phyloP scores from a whole-genome alignment of 2,113 vertebrate species.

The Xiphophorus maculatus region DNA sequence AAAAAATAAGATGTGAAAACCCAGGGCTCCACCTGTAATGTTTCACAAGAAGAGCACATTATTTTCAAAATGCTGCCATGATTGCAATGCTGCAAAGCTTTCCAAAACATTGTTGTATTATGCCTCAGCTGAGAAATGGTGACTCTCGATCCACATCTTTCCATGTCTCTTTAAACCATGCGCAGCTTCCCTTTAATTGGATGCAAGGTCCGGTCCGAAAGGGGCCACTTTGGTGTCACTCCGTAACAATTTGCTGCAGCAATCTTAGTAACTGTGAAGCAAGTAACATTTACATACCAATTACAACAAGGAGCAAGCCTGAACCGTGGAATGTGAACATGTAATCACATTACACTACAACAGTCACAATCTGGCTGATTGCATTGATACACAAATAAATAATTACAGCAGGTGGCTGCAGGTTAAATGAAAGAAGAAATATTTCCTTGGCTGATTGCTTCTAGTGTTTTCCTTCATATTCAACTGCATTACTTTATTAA shows the following conservation, averaged over 20 bases:
- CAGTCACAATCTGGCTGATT: not conserved
- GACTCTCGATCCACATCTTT: not conserved
- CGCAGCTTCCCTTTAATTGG: not conserved
- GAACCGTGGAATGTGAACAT: not conserved
- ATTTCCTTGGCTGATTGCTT: not conserved
- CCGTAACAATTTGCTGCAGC: not conserved
- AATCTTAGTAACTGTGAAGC: not conserved
- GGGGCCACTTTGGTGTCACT: not conserved
- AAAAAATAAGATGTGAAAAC: not conserved
- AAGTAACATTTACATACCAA: not conserved
- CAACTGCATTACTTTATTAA: not conserved
- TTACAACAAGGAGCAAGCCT: not conserved
- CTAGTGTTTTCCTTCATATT: not conserved
- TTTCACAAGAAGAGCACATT: not conserved
- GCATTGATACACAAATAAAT: not conserved
- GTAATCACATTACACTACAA: not conserved
- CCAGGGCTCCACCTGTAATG: not conserved
- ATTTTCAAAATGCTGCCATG: constrained; percentile 2
- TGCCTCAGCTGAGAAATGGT: not conserved
- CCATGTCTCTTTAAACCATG: not conserved
- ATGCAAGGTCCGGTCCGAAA: not conserved
- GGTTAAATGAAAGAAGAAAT: not conserved
- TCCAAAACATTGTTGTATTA: not conserved
- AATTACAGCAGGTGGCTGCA: not conserved
- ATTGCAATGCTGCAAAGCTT: constrained; percentile 10